These are phyloP conservation scores for Thunnus albacares DNA, from an alignment of 2,797 vertebrate genomes.

Conservation along the genomic window DNA sequence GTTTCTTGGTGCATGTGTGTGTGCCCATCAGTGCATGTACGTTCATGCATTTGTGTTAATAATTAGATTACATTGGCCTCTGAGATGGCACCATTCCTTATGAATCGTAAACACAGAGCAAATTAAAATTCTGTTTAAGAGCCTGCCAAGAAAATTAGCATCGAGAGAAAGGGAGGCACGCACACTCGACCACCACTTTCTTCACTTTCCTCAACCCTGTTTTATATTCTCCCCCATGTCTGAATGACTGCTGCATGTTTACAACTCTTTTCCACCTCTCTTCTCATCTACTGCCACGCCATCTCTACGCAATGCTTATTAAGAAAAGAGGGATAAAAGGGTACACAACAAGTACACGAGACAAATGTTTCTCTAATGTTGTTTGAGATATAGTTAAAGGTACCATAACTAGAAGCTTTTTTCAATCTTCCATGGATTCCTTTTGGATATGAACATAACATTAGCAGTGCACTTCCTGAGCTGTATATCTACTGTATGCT, in stretches of 20 bases:
- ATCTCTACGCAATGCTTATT: background rate
- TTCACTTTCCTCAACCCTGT: conserved; percentile 35
- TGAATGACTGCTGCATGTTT: conserved; percentile 29
- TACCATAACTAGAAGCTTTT: background rate
- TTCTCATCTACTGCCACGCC: conserved; percentile 14
- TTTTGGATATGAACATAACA: background rate
- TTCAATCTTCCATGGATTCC: background rate
- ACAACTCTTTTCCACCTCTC: conserved; percentile 12
- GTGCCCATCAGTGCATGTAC: conserved; percentile 57
- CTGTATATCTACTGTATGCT: conserved; percentile 12
- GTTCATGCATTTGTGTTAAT: conserved; percentile 72
- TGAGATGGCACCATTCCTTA: conserved; percentile 76
- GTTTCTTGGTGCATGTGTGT: conserved; percentile 54
- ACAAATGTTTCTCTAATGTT: background rate
- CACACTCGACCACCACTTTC: conserved; percentile 36
- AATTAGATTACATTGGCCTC: conserved; percentile 81
- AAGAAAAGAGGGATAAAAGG: background rate
- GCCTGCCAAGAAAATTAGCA: conserved; percentile 76
- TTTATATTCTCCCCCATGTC: conserved; percentile 37
- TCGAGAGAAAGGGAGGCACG: conserved; percentile 62
- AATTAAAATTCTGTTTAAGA: conserved; percentile 82
- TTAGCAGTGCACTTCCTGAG: conserved; percentile 8
- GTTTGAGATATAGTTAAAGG: conserved; percentile 11
- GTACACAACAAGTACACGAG: background rate
- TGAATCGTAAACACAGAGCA: conserved; percentile 74